Evolutionary conservation across 2,797 vertebrate species (phyloP).

Genomic region (Melanotaenia pygmaea): DNA sequence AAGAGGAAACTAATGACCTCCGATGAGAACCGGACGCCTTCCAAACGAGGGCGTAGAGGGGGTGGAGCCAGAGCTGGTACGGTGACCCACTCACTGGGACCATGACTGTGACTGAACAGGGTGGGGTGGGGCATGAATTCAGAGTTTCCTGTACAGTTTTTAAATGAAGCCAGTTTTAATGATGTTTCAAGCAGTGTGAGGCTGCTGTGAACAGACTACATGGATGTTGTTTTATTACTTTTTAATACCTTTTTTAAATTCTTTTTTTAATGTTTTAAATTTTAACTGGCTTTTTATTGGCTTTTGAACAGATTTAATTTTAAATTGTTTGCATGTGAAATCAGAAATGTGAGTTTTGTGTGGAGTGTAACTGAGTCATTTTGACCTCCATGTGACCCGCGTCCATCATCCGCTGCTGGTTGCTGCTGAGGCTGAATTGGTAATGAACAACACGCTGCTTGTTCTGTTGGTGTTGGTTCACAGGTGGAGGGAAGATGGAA

Average conservation of each 20-base stretch:
- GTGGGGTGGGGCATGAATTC: not conserved
- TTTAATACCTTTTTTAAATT: not conserved
- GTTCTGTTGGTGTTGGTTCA: slow-evolving; percentile 53
- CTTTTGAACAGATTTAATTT: not conserved
- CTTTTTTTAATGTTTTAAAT: not conserved
- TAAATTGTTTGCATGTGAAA: slow-evolving; percentile 3
- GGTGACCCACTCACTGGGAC: slow-evolving; percentile 31
- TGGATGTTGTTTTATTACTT: not conserved
- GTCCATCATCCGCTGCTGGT: slow-evolving; percentile 34
- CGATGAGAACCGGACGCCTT: slow-evolving; percentile 84
- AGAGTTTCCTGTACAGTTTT: not conserved
- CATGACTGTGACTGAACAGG: not conserved
- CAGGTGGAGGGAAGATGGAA: slow-evolving; percentile 51
- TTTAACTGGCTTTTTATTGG: not conserved
- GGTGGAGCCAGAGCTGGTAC: slow-evolving; percentile 84
- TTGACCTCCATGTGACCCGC: slow-evolving; percentile 1
- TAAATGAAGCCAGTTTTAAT: not conserved
- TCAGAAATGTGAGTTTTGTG: slow-evolving; percentile 31
- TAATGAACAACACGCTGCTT: slow-evolving; percentile 39
- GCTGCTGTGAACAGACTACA: not conserved
- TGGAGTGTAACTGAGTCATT: slow-evolving; percentile 30
- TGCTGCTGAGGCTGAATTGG: slow-evolving; percentile 55
- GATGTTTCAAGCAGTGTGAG: not conserved
- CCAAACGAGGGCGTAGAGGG: slow-evolving; percentile 92
- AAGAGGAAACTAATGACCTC: slow-evolving; percentile 89